Evolutionary conservation across 2,888 invertebrate genomes (phyloP).

Genomic region (Achlya flavicornis): DNA sequence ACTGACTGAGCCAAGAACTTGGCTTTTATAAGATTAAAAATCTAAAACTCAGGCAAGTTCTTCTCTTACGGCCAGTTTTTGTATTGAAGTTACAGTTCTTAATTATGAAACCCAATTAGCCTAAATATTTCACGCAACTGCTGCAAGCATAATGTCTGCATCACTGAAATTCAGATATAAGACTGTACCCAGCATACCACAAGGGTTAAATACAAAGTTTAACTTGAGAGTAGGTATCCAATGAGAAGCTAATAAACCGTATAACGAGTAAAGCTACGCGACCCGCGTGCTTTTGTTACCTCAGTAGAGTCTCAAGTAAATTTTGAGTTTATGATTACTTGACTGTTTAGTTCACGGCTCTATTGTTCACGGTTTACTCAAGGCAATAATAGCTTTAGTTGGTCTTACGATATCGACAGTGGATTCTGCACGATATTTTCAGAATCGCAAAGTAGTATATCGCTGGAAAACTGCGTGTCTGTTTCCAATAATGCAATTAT

Average conservation of each 20-base stretch:
- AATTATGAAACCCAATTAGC: no score
- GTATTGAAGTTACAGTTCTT: no score
- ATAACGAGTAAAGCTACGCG: slow-evolving; percentile 12
- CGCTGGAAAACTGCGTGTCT: neutral
- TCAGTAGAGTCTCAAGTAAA: slow-evolving; percentile 3
- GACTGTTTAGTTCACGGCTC: slow-evolving; percentile 6
- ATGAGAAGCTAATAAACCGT: slow-evolving; percentile 13
- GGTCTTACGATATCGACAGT: neutral
- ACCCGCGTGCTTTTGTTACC: slow-evolving; percentile 13
- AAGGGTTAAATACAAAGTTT: neutral
- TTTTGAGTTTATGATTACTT: slow-evolving; percentile 15
- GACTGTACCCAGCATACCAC: neutral
- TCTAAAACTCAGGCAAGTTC: no score
- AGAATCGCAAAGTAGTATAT: neutral
- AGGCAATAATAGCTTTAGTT: slow-evolving; percentile 4
- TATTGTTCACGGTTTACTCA: neutral
- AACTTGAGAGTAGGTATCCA: slow-evolving; percentile 8
- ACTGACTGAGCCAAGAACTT: no score
- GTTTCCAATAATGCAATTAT: slow-evolving; percentile 4
- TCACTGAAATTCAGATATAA: neutral
- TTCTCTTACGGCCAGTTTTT: no score
- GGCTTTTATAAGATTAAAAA: no score
- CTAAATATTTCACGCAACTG: no score
- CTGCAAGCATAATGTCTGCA: no score
- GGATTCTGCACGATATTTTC: neutral